Evolutionary conservation across 2,888 invertebrate genomes (phyloP).

Genomic region (Cataglyphis cursor): DNA sequence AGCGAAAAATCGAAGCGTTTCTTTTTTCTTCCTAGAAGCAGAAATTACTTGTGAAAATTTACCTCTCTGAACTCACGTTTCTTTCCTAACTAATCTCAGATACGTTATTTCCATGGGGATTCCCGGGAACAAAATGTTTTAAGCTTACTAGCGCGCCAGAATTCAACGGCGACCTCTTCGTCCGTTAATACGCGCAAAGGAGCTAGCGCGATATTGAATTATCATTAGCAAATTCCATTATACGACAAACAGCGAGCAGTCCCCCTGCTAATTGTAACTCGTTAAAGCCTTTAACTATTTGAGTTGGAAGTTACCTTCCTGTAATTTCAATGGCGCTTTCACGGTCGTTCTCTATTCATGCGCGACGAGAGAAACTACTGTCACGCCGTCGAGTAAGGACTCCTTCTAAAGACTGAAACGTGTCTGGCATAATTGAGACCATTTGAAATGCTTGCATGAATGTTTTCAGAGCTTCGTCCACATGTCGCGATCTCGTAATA

Average conservation of each 20-base stretch:
- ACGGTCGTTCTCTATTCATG: constrained; percentile 81
- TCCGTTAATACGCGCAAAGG: constrained; percentile 49
- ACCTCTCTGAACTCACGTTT: constrained; percentile 16
- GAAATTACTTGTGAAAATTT: constrained; percentile 49
- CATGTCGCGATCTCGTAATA: constrained; percentile 61
- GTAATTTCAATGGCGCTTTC: constrained; percentile 82
- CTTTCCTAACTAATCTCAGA: constrained; percentile 55
- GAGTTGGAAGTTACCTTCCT: constrained; percentile 80
- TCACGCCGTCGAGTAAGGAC: constrained; percentile 79
- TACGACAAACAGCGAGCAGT: constrained; percentile 66
- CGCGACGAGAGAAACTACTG: constrained; percentile 79
- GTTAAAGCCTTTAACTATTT: constrained; percentile 83
- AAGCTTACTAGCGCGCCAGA: constrained; percentile 38
- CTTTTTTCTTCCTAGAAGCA: background rate
- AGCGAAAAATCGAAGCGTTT: background rate
- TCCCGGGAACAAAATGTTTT: constrained; percentile 50
- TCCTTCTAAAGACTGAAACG: constrained; percentile 79
- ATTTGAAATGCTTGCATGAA: constrained; percentile 66
- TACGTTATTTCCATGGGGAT: constrained; percentile 52
- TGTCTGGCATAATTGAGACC: constrained; percentile 80
- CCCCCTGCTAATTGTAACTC: constrained; percentile 80
- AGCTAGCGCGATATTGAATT: constrained; percentile 69
- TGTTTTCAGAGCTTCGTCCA: constrained; percentile 65
- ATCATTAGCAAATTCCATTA: constrained; percentile 74
- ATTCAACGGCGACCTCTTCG: constrained; percentile 39